Base-by-base conservation (phyloP, 2,113 vertebrate genomes). In the Siphamia tubifer region DNA sequence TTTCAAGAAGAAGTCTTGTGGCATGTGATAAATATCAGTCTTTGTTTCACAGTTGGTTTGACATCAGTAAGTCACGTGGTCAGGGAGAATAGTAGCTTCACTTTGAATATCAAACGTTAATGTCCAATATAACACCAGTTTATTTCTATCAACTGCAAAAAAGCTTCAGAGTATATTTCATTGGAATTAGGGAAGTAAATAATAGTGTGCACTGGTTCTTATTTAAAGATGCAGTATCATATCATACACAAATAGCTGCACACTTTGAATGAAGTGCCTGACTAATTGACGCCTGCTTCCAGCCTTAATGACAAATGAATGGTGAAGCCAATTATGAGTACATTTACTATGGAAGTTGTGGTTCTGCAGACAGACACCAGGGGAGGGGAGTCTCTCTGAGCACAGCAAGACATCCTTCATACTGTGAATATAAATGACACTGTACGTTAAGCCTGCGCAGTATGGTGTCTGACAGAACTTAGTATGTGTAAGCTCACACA, bases 401-500 rank as follows among this genome's bases (percentile, higher is more conserved):
- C 72, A 25, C 81, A 77, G 78, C 74, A 47, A 6, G 77, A 62
- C 28, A 54, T 61, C 69, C 49, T 32, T 79, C 87, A 66, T 32
- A 64, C 74, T 48, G 68, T 51, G 71, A 61, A 54, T 81, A 38
- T 74, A 77, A 90, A 81, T 84, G 82, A 75, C 82, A 62, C 28
- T 54, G 53, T 43, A 55, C 12, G 61, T 74, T 79, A 68, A 75
- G 61, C 44, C 34, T 4, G 42, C 79, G 35, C 81, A 85, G 69
- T 44, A 28, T 75, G 82, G 43, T 1, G 36, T 74, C 74, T 76
- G 74, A 77, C 65, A 77, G 65, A 60, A 58, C 66, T 62, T 44
- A 8, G 52, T 17, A 65, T 68, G 58, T 55, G 65, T 58, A 72
- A 61, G 53, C 73, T 53, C 68, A 40, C 42, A 61, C 48, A 17